These are phyloP conservation scores for Branchinecta lindahli DNA, from an alignment of 1,140 invertebrate species.

Conservation along the genomic window DNA sequence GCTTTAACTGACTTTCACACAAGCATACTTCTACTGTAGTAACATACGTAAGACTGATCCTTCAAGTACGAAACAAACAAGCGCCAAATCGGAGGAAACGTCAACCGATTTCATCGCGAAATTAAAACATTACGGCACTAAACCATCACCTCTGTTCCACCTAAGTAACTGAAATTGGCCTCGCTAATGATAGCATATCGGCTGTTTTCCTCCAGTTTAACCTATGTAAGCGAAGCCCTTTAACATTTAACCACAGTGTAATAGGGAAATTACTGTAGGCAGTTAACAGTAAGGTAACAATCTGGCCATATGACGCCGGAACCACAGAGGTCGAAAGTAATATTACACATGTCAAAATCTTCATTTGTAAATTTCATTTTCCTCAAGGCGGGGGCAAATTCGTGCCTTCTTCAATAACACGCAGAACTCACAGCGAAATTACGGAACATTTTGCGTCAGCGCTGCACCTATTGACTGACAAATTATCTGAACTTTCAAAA, in stretches of 20 bases:
- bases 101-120: neutral
- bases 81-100: too few species aligned
- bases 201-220: neutral
- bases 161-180: neutral
- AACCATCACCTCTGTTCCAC: neutral
- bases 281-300: constrained; percentile 11
- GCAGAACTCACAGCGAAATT: too few species aligned
- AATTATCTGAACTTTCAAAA: too few species aligned
- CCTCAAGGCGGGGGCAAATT: neutral
- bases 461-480: too few species aligned
- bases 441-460: too few species aligned
- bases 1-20: too few species aligned
- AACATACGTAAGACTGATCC: too few species aligned
- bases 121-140: constrained; percentile 1
- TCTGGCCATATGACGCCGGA: constrained; percentile 8
- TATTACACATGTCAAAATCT: neutral
- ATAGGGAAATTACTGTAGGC: neutral
- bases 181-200: neutral
- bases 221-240: constrained; percentile 5
- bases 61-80: too few species aligned
- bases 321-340: neutral
- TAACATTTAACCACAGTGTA: constrained; percentile 4
- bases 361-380: neutral
- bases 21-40: too few species aligned
- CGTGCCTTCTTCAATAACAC: too few species aligned